Evolutionary conservation across 2,113 vertebrate genomes (phyloP).

Genomic region (Sapayoa aenigma): DNA sequence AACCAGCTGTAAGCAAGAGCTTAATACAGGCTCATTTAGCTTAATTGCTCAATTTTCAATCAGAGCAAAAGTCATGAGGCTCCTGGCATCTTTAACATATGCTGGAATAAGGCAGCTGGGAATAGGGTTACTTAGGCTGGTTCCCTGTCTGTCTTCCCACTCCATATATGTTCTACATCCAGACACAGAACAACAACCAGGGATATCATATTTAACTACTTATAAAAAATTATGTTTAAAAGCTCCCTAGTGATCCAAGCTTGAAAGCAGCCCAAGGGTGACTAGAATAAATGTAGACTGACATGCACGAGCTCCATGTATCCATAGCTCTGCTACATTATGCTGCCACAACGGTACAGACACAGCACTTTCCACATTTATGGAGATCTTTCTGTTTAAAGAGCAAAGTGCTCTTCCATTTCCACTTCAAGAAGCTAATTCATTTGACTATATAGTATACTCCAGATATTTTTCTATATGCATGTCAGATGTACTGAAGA

Average conservation of each 20-base stretch:
- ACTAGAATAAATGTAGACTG: not conserved
- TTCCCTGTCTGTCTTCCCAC: not conserved
- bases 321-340: not conserved
- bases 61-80: not conserved
- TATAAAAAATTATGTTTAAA: not conserved
- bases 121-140: not conserved
- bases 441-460: not conserved
- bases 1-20: not conserved
- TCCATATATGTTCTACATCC: not conserved
- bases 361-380: not conserved
- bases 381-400: not conserved
- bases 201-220: not conserved
- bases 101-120: not conserved
- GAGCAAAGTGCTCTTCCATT: not conserved
- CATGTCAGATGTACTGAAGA: not conserved
- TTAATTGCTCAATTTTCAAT: slow-evolving; percentile 39
- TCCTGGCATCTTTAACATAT: not conserved
- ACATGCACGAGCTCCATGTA: accelerated
- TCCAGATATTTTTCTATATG: not conserved
- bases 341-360: not conserved
- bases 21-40: not conserved
- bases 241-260: not conserved
- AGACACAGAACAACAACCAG: not conserved
- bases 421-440: not conserved
- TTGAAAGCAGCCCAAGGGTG: not conserved